Evolutionary conservation across 23 tunicate genomes (phyloP).

Genomic region (Pegea sp.): DNA sequence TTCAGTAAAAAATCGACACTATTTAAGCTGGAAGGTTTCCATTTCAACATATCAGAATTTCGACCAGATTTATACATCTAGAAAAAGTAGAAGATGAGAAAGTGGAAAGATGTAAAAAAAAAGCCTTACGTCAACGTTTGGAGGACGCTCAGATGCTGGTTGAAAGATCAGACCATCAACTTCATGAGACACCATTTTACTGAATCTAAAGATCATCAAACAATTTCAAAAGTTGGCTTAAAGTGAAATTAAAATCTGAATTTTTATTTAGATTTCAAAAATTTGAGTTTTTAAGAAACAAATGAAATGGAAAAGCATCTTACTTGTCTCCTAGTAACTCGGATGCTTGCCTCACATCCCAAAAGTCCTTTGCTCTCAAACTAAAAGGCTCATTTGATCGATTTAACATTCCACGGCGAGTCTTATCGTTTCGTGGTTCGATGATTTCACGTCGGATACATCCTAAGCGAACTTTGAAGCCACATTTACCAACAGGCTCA

Average conservation of each 20-base stretch:
- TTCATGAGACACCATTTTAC: constrained; percentile 72
- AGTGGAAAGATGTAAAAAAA: background rate
- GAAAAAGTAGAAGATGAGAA: background rate
- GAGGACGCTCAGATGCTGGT: constrained; percentile 78
- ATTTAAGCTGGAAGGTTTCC: constrained; percentile 84
- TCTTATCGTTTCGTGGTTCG: constrained; percentile 83
- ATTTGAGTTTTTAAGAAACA: background rate
- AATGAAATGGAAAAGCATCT: constrained; percentile 4
- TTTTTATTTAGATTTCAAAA: background rate
- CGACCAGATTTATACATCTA: constrained; percentile 63
- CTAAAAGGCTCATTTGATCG: constrained; percentile 70
- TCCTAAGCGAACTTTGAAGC: constrained; percentile 34
- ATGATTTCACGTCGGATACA: constrained; percentile 89
- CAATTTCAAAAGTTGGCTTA: background rate
- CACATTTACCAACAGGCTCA: constrained; percentile 92
- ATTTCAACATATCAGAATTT: constrained; percentile 75
- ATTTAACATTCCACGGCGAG: constrained; percentile 54
- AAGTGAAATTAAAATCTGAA: too few species aligned
- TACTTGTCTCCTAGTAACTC: constrained; percentile 64
- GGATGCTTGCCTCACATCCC: constrained; percentile 44
- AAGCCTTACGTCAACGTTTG: constrained; percentile 68
- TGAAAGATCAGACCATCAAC: constrained; percentile 95
- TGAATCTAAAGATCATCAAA: constrained; percentile 14
- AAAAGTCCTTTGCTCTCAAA: constrained; percentile 74
- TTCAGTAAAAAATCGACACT: constrained; percentile 71